Base-by-base conservation (phyloP, 2,888 invertebrate species). In the Orchestes rusci region DNA sequence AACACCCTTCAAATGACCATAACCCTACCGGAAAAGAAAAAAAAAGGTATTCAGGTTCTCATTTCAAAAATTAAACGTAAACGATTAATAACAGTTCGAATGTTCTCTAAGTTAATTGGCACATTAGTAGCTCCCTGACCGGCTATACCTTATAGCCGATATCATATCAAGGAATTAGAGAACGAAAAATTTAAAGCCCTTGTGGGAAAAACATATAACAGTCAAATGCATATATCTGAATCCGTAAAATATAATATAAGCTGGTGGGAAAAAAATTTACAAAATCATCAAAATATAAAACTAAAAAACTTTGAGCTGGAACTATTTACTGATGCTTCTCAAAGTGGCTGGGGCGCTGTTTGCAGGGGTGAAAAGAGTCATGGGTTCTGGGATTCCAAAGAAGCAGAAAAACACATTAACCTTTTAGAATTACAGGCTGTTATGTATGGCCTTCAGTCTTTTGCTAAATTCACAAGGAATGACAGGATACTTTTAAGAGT, bases 351-450 rank as follows among this genome's bases (percentile, higher is more conserved):
- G 54, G 56, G 57, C 5, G 34, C 28, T 12, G 42, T 34, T 28
- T 53, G 50, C 34, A 48, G 49, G 12, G 43, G 30, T 4, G 4
- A 29, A 3, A 33, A 17, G 2, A 18, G 41, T 15, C 43, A 40
- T 29, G 56, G 56, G 3, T 37, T 38, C 5, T 58, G 58, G 53
- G 31, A 28, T 20, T 16, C 28, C 1, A 27, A 16, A 5, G 55
- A 58, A 47, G 20, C 18, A 10, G 8, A 15, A 13, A 1, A 20
- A 2, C 56, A 55, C 31, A 57, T 56, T 13, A 58, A 56, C 45
- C 48, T 45, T 12, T 42, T 56, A 30, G 58, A 56, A 43, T 29
- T 58, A 1, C 10, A 51, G 18, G 56, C 58, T 8, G 51, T 45
- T 2, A 50, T 54, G 29, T 50, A 51, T 23, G 55, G 41, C 4